Percentiles rank a stretch among this genome's conserved stretches.
Conservation (phyloP, 92 coral and sea anemone species). For the Phenganax stokvisi region DNA sequence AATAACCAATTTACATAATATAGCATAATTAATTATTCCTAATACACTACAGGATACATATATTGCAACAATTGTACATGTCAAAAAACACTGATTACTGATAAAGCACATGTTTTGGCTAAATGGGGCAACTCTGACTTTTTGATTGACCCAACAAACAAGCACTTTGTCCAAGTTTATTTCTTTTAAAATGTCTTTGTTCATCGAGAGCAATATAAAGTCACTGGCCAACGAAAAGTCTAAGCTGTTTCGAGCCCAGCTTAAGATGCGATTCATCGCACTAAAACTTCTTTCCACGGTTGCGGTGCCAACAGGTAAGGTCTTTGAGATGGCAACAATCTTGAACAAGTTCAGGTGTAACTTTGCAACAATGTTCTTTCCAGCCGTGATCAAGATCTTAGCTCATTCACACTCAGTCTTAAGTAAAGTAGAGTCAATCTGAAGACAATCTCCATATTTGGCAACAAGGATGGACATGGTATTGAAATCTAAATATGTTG, state of each 20-base stretch:
- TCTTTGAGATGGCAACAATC: too few relatives aligned
- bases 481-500: conserved; percentile 15
- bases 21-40: too few relatives aligned
- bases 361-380: too few relatives aligned
- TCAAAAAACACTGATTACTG: too few relatives aligned
- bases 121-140: conserved; percentile 3
- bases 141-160: conserved; percentile 30
- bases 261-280: background rate
- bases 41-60: too few relatives aligned
- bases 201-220: conserved; percentile 14
- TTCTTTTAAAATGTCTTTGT: conserved; percentile 6
- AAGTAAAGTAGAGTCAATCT: conserved; percentile 14
- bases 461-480: conserved; percentile 22
- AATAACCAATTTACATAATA: too few relatives aligned
- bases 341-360: too few relatives aligned
- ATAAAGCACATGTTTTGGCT: background rate
- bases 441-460: conserved; percentile 16
- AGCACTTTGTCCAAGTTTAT: conserved; percentile 35
- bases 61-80: too few relatives aligned
- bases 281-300: too few relatives aligned
- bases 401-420: conserved; percentile 23
- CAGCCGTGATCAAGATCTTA: background rate
- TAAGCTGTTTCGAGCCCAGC: conserved; percentile 37
- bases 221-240: conserved; percentile 31
- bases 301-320: too few relatives aligned